These are phyloP conservation scores for Clistopyga incitator DNA, from an alignment of 2,888 invertebrate genomes.

Conservation along the genomic window DNA sequence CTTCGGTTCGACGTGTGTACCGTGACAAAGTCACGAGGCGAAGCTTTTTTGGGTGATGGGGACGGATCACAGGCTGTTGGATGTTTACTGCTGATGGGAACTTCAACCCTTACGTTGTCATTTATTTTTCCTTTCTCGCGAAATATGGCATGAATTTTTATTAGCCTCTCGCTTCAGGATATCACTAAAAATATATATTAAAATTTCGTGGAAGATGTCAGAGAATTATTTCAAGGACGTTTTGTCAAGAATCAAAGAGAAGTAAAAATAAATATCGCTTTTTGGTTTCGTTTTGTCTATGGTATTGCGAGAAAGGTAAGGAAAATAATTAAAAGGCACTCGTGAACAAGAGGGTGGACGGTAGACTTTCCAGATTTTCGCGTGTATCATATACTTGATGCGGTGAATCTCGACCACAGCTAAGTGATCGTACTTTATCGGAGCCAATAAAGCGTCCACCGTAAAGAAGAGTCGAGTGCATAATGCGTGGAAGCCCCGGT, in stretches of 20 bases:
- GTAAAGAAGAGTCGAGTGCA: slow-evolving; percentile 74
- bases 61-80: neutral
- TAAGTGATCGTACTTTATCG: slow-evolving; percentile 79
- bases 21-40: slow-evolving; percentile 7
- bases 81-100: neutral
- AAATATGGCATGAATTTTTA: neutral
- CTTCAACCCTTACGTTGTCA: neutral
- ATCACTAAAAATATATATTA: neutral
- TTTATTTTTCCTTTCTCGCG: neutral
- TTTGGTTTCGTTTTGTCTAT: neutral
- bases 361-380: neutral
- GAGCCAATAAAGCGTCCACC: slow-evolving; percentile 75
- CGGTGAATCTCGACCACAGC: slow-evolving; percentile 51
- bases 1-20: slow-evolving; percentile 1
- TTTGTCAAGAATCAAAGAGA: no score
- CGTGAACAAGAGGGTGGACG: neutral
- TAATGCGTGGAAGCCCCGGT: slow-evolving; percentile 68
- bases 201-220: neutral
- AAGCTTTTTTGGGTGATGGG: slow-evolving; percentile 8
- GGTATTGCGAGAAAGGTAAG: neutral
- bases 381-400: neutral
- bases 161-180: neutral
- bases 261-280: neutral
- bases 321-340: neutral
- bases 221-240: neutral